Conservation (phyloP, 2,797 vertebrate genomes). For the Tragelaphus oryx region DNA sequence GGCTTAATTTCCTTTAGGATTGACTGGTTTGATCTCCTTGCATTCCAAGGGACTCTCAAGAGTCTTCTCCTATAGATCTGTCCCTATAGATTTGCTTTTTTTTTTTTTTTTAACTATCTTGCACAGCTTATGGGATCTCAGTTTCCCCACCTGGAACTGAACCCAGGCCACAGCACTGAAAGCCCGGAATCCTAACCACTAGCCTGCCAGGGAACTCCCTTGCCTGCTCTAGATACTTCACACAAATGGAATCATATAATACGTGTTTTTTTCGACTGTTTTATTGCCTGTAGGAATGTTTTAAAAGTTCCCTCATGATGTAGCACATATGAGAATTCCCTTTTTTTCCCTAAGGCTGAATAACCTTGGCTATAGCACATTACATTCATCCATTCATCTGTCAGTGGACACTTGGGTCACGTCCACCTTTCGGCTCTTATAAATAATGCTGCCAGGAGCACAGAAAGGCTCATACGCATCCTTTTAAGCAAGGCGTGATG, state of each 20-base stretch:
- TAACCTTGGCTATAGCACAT: rapidly evolving
- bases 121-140: background rate
- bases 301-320: no score
- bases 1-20: background rate
- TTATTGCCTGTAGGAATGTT: background rate
- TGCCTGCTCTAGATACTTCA: background rate
- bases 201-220: background rate
- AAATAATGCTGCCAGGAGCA: background rate
- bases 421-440: background rate
- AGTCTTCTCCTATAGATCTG: background rate
- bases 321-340: background rate
- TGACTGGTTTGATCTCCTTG: background rate
- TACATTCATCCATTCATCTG: no score
- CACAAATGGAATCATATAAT: background rate
- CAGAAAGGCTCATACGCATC: background rate
- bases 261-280: background rate
- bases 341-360: background rate
- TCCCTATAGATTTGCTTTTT: background rate
- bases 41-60: background rate
- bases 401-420: background rate
- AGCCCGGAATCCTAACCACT: background rate
- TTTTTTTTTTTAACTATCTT: background rate
- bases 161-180: background rate
- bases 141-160: background rate
- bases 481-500: background rate